Percentiles rank a stretch among this genome's conserved stretches.
These are phyloP conservation scores for Esperia sulphurella DNA, from an alignment of 2,888 invertebrate species.

Conservation along the genomic window DNA sequence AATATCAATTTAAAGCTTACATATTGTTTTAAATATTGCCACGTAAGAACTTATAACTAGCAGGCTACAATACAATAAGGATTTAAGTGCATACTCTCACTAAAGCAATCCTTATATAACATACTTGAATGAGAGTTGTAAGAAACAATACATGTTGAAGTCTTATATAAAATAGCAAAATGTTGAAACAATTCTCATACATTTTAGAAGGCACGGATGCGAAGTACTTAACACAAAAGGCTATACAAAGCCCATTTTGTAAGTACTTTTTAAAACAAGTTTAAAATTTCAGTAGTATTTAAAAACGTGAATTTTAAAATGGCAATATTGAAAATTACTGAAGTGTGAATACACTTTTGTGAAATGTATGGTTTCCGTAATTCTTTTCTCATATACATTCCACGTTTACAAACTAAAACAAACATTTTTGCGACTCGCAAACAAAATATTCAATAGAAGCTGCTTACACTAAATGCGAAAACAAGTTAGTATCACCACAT, in stretches of 20 bases:
- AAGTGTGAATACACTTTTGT: not conserved
- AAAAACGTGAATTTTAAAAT: not conserved
- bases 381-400: too few species aligned
- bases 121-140: not conserved
- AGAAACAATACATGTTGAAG: not conserved
- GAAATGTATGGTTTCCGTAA: too few species aligned
- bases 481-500: too few species aligned
- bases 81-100: slow-evolving; percentile 33
- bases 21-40: slow-evolving; percentile 51
- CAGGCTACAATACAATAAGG: slow-evolving; percentile 15
- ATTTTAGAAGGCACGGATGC: slow-evolving; percentile 42
- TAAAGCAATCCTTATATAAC: slow-evolving; percentile 22
- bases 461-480: too few species aligned
- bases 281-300: too few species aligned
- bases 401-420: too few species aligned
- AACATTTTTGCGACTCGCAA: too few species aligned
- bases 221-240: not conserved
- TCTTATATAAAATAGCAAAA: not conserved
- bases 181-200: slow-evolving; percentile 4
- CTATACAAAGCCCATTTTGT: not conserved
- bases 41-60: slow-evolving; percentile 39
- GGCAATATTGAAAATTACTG: not conserved
- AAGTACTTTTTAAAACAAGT: not conserved
- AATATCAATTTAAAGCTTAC: slow-evolving; percentile 50
- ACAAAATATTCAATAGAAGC: too few species aligned